Evolutionary conservation across 2,113 vertebrate species (phyloP).

Genomic region (Phyllopteryx taeniolatus): DNA sequence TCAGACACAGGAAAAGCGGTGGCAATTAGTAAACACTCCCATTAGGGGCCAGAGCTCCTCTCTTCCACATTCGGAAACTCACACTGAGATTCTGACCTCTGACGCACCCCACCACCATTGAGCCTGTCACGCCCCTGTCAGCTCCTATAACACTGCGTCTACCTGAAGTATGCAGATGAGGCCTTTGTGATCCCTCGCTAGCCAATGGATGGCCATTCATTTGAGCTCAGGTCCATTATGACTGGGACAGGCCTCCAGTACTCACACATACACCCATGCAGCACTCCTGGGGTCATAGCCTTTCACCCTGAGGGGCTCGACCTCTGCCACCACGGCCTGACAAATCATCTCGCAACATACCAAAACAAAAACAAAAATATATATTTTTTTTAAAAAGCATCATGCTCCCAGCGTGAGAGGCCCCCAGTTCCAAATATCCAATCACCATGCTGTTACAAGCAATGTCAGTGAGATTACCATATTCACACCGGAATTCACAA

Average conservation of each 20-base stretch:
- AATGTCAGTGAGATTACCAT: constrained; percentile 75
- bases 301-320: constrained; percentile 98
- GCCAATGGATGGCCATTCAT: constrained; percentile 79
- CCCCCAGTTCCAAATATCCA: constrained; percentile 54
- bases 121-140: constrained; percentile 95
- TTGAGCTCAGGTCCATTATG: constrained; percentile 79
- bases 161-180: constrained; percentile 99
- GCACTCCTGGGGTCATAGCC: constrained; percentile 95
- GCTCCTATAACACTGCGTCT: constrained; percentile 93
- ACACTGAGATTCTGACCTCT: constrained; percentile 41
- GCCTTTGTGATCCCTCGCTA: constrained; percentile 78
- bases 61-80: constrained; percentile 28
- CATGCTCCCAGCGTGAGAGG: constrained; percentile 84
- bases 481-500: constrained; percentile 76
- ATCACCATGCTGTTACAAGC: constrained; percentile 72
- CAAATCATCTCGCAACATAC: constrained; percentile 87
- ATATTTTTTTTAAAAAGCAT: constrained; percentile 77
- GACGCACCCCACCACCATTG: constrained; percentile 79
- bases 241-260: constrained; percentile 72
- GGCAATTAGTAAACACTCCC: constrained; percentile 77
- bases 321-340: constrained; percentile 96
- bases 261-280: constrained; percentile 51
- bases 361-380: constrained; percentile 75
- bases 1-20: constrained; percentile 71
- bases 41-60: constrained; percentile 63